Base-by-base conservation (phyloP, 2,888 invertebrate species). In the Athalia circularis region DNA sequence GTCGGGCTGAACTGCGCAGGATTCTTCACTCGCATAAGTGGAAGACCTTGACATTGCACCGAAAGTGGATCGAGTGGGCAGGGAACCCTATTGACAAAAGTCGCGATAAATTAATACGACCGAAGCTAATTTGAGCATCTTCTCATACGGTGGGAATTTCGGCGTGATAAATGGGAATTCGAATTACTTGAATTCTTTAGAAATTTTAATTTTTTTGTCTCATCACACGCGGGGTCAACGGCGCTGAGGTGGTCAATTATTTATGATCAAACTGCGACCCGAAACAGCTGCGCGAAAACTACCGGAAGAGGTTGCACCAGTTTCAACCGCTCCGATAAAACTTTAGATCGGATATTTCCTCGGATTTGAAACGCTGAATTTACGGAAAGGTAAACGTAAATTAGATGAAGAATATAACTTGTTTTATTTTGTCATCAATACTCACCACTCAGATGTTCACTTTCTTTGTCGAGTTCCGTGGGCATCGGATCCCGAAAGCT, bases 401-500 rank as follows among this genome's bases (percentile, higher is more conserved):
- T 29, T 6, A 29, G 6, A 3, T 61, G 61, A 15, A 9, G 48
- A n/a, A 7, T 48, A 1, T 0, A 67, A n/a, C 13, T 47, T 4
- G 8, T 3, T 67, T 70, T 15, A 1, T 8, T 13, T 68, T 72
- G 29, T 9, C 7, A 7, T 5, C 15, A 47, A 7, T 3, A 64
- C 75, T 75, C 13, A 75, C 75, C 75, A 11, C 29, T 50, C 2
- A 75, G 50, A 11, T 13, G 5, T 6, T 52, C 50, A 8, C 61
- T 64, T 13, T 50, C 62, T 13, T 61, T 75, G 29, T 75, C 64
- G 7, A 52, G 1, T 43, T 75, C 75, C 9, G 29, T 47, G 5
- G 61, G 62, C 48, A 62, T 8, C 75, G 75, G 75, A 4, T 47
- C 47, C 29, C 64, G 48, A 52, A 75, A 75, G 29, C 48, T n/a